Evolutionary conservation across 2,888 invertebrate genomes (phyloP), one percentile per base, ranked within the genome.

Genomic region (Heterodera filipjevi): DNA sequence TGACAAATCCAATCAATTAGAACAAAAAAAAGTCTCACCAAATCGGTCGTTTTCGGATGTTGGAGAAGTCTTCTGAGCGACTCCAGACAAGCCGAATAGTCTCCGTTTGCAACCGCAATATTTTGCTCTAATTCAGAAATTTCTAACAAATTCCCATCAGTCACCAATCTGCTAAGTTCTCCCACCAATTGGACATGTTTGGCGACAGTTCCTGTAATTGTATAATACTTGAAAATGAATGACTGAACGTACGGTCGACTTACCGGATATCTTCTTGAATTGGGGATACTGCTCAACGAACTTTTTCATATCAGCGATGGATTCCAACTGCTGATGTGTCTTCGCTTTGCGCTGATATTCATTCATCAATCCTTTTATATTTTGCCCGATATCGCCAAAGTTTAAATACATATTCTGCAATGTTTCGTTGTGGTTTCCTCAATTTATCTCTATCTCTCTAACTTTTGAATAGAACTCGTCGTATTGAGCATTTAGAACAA

Each of bases 311-410:
- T 99, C 99, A 0, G 94, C 93, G 87, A 99, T 98, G 86, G 95
- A 96, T 91, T 99, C 98, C 2, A 99, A 94, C 91, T 96, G 96
- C 90, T 96, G 94, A 87, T 97, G 95, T 87, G 94, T 95, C 90
- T 97, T 94, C 3, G 96, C 82, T 90, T 96, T 95, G 86, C 93
- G 93, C 90, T 97, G 96, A 90, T 97, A 99, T 88, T 97, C 95
- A 80, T 98, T 97, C 94, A 99, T 98, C 77, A 99, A 91, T 33
- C 93, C 93, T 90, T 98, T 97, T 85, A 99, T 97, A 70, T 95
- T 96, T 87, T 95, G 94, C 0, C 97, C 98, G 87, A 99, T 97
- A 92, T 99, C 98, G 66, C 99, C 99, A 91, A 96, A 99, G 91
- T 99, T 99, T 22, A 94, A 92, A 90, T 95, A 96, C 90, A 96